phyloP scores from a whole-genome alignment of 2,888 invertebrate species.

The Amaurobius ferox region DNA sequence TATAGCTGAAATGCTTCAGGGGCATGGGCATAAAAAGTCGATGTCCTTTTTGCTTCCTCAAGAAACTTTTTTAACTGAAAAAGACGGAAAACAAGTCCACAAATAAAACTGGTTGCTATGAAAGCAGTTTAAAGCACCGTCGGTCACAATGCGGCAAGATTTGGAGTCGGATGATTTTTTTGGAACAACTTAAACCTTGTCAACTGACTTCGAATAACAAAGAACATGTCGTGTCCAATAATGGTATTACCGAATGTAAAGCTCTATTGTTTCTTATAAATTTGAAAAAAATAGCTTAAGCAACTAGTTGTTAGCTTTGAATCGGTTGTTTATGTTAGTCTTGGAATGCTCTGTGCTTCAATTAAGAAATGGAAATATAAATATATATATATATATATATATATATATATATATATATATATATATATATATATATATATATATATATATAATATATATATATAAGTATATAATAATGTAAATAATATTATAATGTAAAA shows the following conservation, averaged over 20 bases:
- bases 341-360: too few species aligned
- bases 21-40: slow-evolving; percentile 5
- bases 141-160: slow-evolving; percentile 22
- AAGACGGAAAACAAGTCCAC: neutral
- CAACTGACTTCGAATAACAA: slow-evolving; percentile 15
- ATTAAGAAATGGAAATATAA: too few species aligned
- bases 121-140: slow-evolving; percentile 29
- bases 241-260: neutral
- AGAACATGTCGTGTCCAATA: slow-evolving; percentile 28
- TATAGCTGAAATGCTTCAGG: neutral
- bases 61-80: slow-evolving; percentile 13
- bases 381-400: too few species aligned
- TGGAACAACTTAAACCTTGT: slow-evolving; percentile 9
- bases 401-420: too few species aligned
- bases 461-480: too few species aligned
- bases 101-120: slow-evolving; percentile 25
- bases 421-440: too few species aligned
- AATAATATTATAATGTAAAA: too few species aligned
- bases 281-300: neutral
- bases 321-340: neutral
- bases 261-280: slow-evolving; percentile 22
- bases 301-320: neutral
- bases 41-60: slow-evolving; percentile 4
- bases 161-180: neutral
- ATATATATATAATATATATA: too few species aligned